Conservation (phyloP, 1,140 invertebrate genomes). For the Chironomus striatipennis region DNA sequence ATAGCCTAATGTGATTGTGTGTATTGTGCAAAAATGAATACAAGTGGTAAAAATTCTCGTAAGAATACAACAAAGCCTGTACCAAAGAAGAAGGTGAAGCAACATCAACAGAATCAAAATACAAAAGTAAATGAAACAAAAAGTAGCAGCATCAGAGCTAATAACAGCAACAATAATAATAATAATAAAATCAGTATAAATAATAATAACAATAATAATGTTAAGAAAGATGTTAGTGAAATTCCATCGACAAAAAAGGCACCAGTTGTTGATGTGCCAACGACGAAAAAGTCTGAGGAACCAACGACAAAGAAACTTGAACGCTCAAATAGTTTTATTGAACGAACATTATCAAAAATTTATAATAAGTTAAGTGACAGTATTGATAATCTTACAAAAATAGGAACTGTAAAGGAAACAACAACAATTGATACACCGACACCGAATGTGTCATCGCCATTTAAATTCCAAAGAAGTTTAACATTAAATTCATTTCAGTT, state of each 20-base stretch:
- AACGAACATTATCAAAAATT: constrained; percentile 33
- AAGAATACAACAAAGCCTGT: not conserved
- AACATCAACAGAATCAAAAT: not conserved
- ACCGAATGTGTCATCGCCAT: constrained; percentile 30
- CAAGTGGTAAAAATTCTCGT: not conserved
- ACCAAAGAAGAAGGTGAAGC: not conserved
- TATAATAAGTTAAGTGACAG: constrained; percentile 37
- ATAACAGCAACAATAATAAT: not conserved
- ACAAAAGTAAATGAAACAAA: not conserved
- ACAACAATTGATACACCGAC: constrained; percentile 18
- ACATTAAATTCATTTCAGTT: constrained; percentile 35
- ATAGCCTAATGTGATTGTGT: not conserved
- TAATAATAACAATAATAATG: too few species aligned
- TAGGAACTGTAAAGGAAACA: not conserved
- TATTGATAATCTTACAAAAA: constrained; percentile 32
- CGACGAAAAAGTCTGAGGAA: not conserved
- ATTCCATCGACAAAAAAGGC: not conserved
- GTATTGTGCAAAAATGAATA: constrained; percentile 6
- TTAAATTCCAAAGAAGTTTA: constrained; percentile 36
- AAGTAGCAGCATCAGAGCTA: not conserved
- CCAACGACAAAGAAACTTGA: not conserved
- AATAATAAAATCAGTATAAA: not conserved
- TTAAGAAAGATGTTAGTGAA: too few species aligned
- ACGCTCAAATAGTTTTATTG: not conserved
- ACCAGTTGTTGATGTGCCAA: not conserved